Base-by-base conservation (phyloP, 2,797 vertebrate genomes). In the Leucoraja ocellata region DNA sequence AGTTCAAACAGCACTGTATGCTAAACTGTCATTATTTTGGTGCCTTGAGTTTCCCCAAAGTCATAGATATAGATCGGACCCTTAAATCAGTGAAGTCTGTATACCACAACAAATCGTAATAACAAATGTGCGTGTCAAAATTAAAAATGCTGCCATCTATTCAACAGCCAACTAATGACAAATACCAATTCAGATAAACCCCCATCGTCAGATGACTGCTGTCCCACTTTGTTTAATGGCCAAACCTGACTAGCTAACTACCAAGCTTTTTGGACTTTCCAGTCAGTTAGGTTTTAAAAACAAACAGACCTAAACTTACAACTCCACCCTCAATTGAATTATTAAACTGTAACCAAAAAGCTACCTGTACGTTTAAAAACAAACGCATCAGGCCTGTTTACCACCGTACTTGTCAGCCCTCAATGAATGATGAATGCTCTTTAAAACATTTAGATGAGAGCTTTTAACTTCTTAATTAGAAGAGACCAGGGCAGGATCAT, bases 141-240 rank as follows among this genome's bases (percentile, higher is more conserved):
- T 21, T 36, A 92, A 58, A 61, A 54, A 25, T 91, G 68, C 21
- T 46, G 13, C 25, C 36, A 92, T 76, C 88, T 39, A 92, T 73
- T 28, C 13, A 73, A 28, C 23, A 92, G 13, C 39, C 25, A 39
- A 28, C 90, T 54, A 71, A 46, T 74, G 36, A 5, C 54, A 92
- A 92, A 92, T 1, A 92, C 21, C 68, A 73, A 46, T n/a, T 92
- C 39, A 58, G 71, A 92, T 76, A 92, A 74, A 74, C 76, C 25
- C 36, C 71, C 71, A 73, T 76, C 13, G 16, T 76, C n/a, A 46
- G 65, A 65, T 28, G 68, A 54, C 5, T 73, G 13, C 71, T 46
- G 23, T 25, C 71, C 90, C 23, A 76, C 8, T 76, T 92, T 54
- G 46, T 54, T 92, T 46, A 9, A 54, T 76, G 25, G 39, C 4